Evolutionary conservation across 2,113 vertebrate species (phyloP).

Genomic region (Thermophis baileyi): DNA sequence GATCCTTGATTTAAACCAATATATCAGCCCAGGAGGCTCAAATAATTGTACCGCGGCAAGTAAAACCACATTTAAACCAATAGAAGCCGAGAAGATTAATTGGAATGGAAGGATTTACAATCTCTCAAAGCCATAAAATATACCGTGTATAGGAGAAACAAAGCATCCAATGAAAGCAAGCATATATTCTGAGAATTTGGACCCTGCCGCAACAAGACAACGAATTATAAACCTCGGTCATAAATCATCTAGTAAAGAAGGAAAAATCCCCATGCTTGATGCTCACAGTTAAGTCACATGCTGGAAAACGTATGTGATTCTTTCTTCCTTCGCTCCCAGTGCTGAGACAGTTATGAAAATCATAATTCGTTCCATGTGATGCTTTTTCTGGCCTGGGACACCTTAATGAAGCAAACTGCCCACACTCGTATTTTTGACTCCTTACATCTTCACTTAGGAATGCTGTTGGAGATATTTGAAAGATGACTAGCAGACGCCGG

Average conservation of each 20-base stretch:
- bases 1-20: neutral
- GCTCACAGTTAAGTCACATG: constrained; percentile 8
- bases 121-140: neutral
- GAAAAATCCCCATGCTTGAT: neutral
- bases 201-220: constrained; percentile 7
- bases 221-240: constrained; percentile 10
- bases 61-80: neutral
- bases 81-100: neutral
- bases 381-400: constrained; percentile 35
- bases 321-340: neutral
- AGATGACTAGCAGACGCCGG: constrained; percentile 13
- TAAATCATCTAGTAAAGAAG: neutral
- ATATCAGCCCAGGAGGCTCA: neutral
- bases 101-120: neutral
- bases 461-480: constrained; percentile 41
- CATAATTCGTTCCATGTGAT: constrained; percentile 39
- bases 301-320: neutral
- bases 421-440: constrained; percentile 36
- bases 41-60: neutral
- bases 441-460: constrained; percentile 46
- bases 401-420: neutral
- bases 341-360: neutral
- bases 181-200: neutral
- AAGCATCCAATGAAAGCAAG: neutral
- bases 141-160: neutral